These are phyloP conservation scores for Aspiorhynchus laticeps DNA, from an alignment of 2,113 vertebrate genomes.

Conservation along the genomic window DNA sequence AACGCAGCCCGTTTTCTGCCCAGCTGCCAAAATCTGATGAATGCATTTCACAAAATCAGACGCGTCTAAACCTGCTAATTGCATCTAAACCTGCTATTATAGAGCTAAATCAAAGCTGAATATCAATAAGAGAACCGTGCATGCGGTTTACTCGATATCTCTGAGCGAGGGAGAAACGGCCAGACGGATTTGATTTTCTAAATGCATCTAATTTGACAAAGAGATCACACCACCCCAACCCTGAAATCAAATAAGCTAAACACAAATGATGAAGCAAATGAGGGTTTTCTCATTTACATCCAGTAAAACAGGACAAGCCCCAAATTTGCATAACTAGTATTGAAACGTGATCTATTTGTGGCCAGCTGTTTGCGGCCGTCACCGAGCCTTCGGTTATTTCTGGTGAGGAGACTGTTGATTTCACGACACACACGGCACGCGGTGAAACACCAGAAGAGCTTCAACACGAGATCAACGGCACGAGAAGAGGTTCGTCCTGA, in stretches of 20 bases:
- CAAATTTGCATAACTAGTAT: slow-evolving; percentile 9
- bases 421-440: background rate
- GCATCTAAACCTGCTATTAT: background rate
- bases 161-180: background rate
- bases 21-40: background rate
- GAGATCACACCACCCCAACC: background rate
- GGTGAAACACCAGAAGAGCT: background rate
- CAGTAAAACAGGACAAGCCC: background rate
- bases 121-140: background rate
- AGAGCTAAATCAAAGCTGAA: background rate
- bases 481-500: background rate
- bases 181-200: background rate
- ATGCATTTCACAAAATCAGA: background rate
- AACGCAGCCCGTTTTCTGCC: background rate
- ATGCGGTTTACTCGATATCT: background rate
- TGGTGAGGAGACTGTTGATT: slow-evolving; percentile 1
- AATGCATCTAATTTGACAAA: slow-evolving; percentile 3
- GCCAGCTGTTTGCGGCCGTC: background rate
- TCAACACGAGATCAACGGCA: background rate
- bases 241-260: background rate
- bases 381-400: background rate
- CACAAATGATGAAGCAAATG: background rate
- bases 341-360: background rate
- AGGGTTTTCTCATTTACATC: background rate
- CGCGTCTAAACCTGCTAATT: no score